Evolutionary conservation across 2,888 invertebrate genomes (phyloP).

Genomic region (Epirrhoe tristata): DNA sequence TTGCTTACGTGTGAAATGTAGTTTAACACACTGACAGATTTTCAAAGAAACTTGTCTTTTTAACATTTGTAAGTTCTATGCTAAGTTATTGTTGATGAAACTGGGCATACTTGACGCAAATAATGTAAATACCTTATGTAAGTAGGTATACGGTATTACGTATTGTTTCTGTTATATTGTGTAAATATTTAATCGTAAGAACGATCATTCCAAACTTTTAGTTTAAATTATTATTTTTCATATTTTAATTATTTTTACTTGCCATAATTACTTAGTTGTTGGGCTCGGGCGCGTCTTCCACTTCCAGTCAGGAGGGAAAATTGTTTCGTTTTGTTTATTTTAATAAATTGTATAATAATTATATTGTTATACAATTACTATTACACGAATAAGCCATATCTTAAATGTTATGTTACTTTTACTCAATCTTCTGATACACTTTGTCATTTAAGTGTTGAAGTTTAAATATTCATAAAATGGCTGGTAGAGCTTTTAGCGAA

Average conservation of each 20-base stretch:
- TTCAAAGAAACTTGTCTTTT: constrained; percentile 18
- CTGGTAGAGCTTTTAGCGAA: not conserved
- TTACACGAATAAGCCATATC: constrained; percentile 56
- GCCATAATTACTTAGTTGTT: constrained; percentile 79
- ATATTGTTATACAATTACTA: constrained; percentile 67
- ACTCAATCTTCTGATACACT: constrained; percentile 5
- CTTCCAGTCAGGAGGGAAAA: constrained; percentile 64
- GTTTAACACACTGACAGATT: constrained; percentile 12
- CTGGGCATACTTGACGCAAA: constrained; percentile 46
- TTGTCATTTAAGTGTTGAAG: not conserved
- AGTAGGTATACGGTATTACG: constrained; percentile 52
- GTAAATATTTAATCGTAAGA: constrained; percentile 76
- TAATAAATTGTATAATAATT: constrained; percentile 73
- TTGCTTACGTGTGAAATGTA: not conserved
- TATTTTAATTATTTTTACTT: constrained; percentile 77
- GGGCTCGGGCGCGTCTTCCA: constrained; percentile 76
- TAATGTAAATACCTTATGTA: constrained; percentile 58
- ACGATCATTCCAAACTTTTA: constrained; percentile 80
- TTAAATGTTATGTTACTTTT: constrained; percentile 49
- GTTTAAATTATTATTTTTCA: constrained; percentile 77
- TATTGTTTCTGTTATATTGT: constrained; percentile 77
- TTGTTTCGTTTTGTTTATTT: constrained; percentile 80
- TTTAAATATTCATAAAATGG: not conserved
- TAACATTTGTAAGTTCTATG: constrained; percentile 5
- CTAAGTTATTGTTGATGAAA: constrained; percentile 17